Percentiles rank a stretch among this genome's conserved stretches.
Conservation (phyloP, 2,113 vertebrate genomes). For the Todiramphus chloris region DNA sequence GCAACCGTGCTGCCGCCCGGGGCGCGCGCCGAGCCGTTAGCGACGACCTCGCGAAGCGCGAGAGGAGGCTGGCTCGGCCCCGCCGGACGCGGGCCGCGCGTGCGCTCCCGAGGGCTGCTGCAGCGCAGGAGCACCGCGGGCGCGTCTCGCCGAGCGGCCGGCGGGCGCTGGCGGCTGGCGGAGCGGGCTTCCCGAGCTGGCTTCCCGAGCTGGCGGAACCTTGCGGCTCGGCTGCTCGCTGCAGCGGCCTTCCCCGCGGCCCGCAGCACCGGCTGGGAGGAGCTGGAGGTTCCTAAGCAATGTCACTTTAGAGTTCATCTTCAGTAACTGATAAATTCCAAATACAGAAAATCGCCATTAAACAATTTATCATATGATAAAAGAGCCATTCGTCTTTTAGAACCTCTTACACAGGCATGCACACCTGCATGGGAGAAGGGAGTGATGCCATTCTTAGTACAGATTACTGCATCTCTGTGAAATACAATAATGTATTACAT, state of each 20-base stretch:
- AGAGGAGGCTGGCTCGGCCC: too few species aligned
- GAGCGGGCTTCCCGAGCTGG: too few species aligned
- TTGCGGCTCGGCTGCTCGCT: neutral
- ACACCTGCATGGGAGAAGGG: accelerated
- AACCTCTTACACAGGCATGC: neutral
- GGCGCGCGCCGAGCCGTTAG: too few species aligned
- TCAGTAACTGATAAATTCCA: neutral
- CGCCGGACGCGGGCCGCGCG: too few species aligned
- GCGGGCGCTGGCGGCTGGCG: too few species aligned
- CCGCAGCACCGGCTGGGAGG: neutral
- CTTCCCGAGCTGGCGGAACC: too few species aligned
- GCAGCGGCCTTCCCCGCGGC: accelerated
- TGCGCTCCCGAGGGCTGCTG: too few species aligned
- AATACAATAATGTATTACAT: neutral
- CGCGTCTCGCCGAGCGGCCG: too few species aligned
- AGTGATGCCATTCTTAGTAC: neutral
- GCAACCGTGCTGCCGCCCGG: too few species aligned
- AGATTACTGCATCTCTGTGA: neutral
- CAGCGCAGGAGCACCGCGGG: neutral
- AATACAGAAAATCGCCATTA: neutral
- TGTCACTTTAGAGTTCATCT: neutral
- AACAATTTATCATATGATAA: neutral
- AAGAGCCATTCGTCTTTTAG: neutral
- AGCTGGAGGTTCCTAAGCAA: neutral
- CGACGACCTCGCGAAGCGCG: too few species aligned